Evolutionary conservation across 2,797 vertebrate genomes (phyloP).

Genomic region (Peromyscus aztecus): DNA sequence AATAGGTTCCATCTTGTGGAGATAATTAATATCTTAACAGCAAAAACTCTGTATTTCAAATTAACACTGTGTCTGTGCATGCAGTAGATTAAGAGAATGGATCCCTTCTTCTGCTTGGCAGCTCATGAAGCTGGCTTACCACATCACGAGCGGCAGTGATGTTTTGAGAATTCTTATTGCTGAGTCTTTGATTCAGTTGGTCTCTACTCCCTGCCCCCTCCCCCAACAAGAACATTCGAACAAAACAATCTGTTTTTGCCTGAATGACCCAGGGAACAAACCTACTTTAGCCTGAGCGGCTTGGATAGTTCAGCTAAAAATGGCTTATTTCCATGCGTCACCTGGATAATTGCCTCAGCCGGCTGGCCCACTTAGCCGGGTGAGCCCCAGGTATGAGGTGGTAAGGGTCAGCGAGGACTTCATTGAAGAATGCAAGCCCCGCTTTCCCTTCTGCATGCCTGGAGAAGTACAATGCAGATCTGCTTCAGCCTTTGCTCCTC

Average conservation of each 20-base stretch:
- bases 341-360: constrained; percentile 74
- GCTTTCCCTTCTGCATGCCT: background rate
- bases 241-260: constrained; percentile 69
- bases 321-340: constrained; percentile 81
- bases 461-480: background rate
- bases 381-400: constrained; percentile 67
- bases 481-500: background rate
- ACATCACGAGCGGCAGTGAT: background rate
- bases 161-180: background rate
- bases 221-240: constrained; percentile 51
- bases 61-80: background rate
- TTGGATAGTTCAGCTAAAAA: constrained; percentile 83
- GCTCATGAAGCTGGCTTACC: background rate
- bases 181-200: constrained; percentile 16
- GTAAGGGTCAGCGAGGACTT: constrained; percentile 21
- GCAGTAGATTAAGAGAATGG: background rate
- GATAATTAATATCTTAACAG: background rate
- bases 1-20: background rate
- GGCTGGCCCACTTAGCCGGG: constrained; percentile 69
- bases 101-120: background rate
- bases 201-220: background rate
- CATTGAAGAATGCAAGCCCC: background rate
- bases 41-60: constrained; percentile 22
- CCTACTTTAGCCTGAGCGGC: constrained; percentile 79
- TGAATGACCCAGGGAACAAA: constrained; percentile 79